Conservation (phyloP, 1,140 invertebrate species). For the Drosophila biarmipes region DNA sequence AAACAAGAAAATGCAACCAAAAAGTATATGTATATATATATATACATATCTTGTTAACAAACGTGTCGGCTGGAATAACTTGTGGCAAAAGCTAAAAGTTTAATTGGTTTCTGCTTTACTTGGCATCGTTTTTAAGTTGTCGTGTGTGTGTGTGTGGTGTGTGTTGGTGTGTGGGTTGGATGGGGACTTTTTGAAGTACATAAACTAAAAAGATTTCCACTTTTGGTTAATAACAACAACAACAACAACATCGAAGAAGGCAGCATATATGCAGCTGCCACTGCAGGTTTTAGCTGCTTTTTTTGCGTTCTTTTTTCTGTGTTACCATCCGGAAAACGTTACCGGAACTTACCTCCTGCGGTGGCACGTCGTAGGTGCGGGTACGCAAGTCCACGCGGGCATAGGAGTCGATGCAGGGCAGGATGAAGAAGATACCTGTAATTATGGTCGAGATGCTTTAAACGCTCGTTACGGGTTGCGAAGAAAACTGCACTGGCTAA, state of each 20-base stretch:
- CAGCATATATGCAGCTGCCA: conserved; percentile 9
- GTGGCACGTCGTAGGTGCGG: conserved; percentile 96
- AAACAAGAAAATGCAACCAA: conserved; percentile 48
- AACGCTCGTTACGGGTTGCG: conserved; percentile 13
- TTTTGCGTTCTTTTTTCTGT: not conserved
- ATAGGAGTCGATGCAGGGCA: conserved; percentile 97
- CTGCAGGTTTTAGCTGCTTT: conserved; percentile 28
- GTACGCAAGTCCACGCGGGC: conserved; percentile 95
- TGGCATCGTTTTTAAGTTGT: conserved; percentile 55
- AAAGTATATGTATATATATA: conserved; percentile 24
- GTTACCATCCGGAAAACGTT: conserved; percentile 28
- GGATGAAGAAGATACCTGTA: conserved; percentile 96
- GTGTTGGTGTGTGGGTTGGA: conserved; percentile 9
- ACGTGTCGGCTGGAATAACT: conserved; percentile 57
- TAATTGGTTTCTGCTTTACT: conserved; percentile 65
- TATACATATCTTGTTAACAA: conserved; percentile 37
- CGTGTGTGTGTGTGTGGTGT: conserved; percentile 15
- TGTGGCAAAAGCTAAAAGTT: conserved; percentile 73
- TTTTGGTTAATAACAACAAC: conserved; percentile 52
- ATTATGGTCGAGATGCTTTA: conserved; percentile 48
- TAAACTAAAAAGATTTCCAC: conserved; percentile 48
- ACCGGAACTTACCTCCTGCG: conserved; percentile 92
- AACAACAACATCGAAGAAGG: conserved; percentile 40
- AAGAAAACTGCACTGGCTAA: conserved; percentile 5
- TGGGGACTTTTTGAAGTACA: conserved; percentile 42